Base-by-base conservation (phyloP, 2,113 vertebrate genomes). In the Microtus montanus region DNA sequence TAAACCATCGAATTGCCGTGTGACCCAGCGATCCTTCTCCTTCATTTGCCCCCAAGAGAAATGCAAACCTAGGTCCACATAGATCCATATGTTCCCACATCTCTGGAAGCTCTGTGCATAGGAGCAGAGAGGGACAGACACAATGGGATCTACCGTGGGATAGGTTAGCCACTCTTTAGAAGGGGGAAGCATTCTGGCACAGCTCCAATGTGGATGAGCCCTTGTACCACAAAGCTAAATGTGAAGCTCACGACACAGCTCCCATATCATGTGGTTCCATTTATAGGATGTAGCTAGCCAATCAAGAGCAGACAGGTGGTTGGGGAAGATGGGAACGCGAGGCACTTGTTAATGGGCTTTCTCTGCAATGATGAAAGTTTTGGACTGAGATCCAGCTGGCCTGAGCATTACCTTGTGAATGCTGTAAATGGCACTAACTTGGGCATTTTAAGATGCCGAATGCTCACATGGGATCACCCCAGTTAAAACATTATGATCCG, bases 221-320 rank as follows among this genome's bases (percentile, higher is more conserved):
- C 26, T 63, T 52, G 35, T 26, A 80, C 79, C 5, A 33, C 64
- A 26, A 11, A 49, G 35, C 30, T 49, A 70, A 33, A n/a, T 41
- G 49, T 71, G 41, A 80, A 54, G 8, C 35, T 54, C 33, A 0
- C 41, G 44, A 58, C 13, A 4, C 38, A 24, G 86, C 35, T 79
- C 49, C 19, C 44, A 12, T 85, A 20, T 2, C 11, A 2, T 7
- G 5, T 54, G 68, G 44, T 54, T 82, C 47, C 38, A 30, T 70
- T 41, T 78, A 11, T 79, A 19, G 44, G 35, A 24, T 35, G 3
- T 38, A 71, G 47, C 33, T 68, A 41, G 38, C 58, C 77, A 82
- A 64, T 17, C 7, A 13, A 2, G 33, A 41, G 17, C 1, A 3
- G 63, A 44, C 22, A 33, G 30, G 47, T 14, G 10, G 1, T 1